phyloP scores from a whole-genome alignment of 2,113 vertebrate species.

The Apeltes quadracus region DNA sequence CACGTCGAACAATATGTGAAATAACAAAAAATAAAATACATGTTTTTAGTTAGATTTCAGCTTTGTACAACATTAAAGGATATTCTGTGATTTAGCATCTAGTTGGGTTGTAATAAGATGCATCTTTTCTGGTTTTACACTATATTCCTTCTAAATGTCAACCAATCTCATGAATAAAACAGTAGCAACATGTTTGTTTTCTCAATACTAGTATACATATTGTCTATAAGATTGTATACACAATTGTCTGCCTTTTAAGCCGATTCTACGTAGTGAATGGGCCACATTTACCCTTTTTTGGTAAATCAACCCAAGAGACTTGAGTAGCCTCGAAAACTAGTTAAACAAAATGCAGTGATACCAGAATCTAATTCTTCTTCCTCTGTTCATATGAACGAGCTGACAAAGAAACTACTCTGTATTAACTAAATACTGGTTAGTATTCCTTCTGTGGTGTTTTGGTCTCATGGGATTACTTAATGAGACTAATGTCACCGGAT shows the following conservation, averaged over 20 bases:
- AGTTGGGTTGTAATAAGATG: neutral
- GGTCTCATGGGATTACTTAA: conserved; percentile 10
- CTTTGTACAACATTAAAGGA: neutral
- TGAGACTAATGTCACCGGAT: neutral
- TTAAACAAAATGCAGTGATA: neutral
- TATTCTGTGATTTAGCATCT: neutral
- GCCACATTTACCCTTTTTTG: neutral
- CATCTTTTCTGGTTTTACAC: neutral
- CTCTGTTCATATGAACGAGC: too few relatives aligned
- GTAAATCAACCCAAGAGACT: neutral
- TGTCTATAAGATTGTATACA: too few relatives aligned
- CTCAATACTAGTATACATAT: neutral
- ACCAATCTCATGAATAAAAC: conserved; percentile 9
- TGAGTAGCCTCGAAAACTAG: neutral
- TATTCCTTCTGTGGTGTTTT: conserved; percentile 12
- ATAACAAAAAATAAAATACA: neutral
- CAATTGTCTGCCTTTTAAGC: too few relatives aligned
- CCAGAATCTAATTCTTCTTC: neutral
- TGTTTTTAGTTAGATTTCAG: neutral
- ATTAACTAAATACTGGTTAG: neutral
- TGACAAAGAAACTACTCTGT: too few relatives aligned
- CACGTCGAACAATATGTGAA: neutral
- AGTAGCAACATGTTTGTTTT: neutral
- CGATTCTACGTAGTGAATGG: too few relatives aligned
- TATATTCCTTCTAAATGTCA: neutral